These are phyloP conservation scores for Phyllopteryx taeniolatus DNA, from an alignment of 2,113 vertebrate genomes.

Conservation along the genomic window DNA sequence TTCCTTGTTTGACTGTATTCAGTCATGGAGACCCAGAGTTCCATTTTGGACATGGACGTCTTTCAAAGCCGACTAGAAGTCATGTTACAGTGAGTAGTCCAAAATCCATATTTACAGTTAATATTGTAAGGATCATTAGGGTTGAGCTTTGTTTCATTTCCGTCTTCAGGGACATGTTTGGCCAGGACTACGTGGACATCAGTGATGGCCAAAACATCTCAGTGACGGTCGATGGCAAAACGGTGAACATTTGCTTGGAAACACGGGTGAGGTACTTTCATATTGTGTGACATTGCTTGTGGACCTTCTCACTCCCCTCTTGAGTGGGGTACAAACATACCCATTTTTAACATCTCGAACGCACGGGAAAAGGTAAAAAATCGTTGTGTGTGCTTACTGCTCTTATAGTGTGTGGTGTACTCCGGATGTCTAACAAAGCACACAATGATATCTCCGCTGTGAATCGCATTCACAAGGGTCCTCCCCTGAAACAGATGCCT, in stretches of 20 bases:
- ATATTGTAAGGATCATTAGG: neutral
- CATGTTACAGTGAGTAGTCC: conserved; percentile 87
- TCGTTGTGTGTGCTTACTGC: no score
- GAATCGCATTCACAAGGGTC: no score
- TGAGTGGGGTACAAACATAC: no score
- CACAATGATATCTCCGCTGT: no score
- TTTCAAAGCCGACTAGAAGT: conserved; percentile 80
- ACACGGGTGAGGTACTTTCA: conserved; percentile 77
- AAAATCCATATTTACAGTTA: neutral
- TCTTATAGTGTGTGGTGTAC: no score
- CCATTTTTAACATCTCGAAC: no score
- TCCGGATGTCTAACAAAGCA: no score
- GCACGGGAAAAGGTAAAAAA: no score
- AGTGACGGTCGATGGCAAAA: conserved; percentile 80
- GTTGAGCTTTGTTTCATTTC: neutral
- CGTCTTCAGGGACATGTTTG: conserved; percentile 87
- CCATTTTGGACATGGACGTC: conserved; percentile 80
- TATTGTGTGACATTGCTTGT: neutral
- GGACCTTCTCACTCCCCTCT: neutral
- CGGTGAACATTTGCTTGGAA: conserved; percentile 83
- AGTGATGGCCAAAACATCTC: conserved; percentile 76
- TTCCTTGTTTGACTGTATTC: conserved; percentile 16
- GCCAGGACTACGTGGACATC: conserved; percentile 86
- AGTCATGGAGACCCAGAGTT: conserved; percentile 76
- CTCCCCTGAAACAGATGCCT: no score